Evolutionary conservation across 92 coral and sea anemone genomes (phyloP).

Genomic region (Galaxea fascicularis): DNA sequence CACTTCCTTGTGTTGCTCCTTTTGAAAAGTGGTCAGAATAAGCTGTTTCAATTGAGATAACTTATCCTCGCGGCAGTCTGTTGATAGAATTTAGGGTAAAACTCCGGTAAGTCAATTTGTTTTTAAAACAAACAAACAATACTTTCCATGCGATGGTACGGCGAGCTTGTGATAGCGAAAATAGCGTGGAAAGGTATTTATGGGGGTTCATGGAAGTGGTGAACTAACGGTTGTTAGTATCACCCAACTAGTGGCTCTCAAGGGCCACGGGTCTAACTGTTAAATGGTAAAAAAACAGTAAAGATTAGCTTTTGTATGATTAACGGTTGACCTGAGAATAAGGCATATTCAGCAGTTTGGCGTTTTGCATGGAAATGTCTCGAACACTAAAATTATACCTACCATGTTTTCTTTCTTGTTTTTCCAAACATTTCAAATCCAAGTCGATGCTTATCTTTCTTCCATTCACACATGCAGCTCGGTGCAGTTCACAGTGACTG

Average conservation of each 20-base stretch:
- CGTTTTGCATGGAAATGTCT: neutral
- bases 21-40: conserved; percentile 49
- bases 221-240: too few species aligned
- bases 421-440: conserved; percentile 42
- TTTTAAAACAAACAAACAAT: neutral
- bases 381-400: neutral
- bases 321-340: neutral
- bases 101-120: neutral
- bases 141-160: too few species aligned
- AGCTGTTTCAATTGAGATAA: conserved; percentile 29
- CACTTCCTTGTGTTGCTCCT: conserved; percentile 34
- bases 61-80: conserved; percentile 43
- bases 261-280: too few species aligned
- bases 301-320: too few species aligned
- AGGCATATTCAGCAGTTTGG: too few species aligned
- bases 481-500: conserved; percentile 79
- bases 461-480: conserved; percentile 63
- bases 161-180: too few species aligned
- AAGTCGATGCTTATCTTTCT: conserved; percentile 70
- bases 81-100: neutral
- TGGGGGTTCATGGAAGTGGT: too few species aligned
- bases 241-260: too few species aligned
- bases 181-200: too few species aligned
- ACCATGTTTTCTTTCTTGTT: conserved; percentile 1
- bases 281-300: too few species aligned